Conservation (phyloP, 2,113 vertebrate species). For the Cheirogaleus medius region DNA sequence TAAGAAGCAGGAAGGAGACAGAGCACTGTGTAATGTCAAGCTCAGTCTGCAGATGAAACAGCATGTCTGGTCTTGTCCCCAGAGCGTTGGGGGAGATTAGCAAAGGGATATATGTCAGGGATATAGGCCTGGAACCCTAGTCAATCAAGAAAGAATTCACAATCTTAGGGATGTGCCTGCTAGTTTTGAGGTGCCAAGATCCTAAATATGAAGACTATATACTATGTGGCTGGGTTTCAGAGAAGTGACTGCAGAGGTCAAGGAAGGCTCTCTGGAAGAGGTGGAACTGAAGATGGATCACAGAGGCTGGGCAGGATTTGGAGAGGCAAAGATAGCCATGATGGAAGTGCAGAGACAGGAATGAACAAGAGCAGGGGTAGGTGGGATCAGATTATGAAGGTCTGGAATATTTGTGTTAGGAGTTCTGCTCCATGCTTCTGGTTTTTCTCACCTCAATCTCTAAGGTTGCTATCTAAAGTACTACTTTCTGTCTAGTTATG, state of each 20-base stretch:
- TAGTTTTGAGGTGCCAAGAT: background rate
- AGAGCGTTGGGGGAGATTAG: background rate
- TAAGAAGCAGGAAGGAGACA: constrained; percentile 25
- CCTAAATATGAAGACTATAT: background rate
- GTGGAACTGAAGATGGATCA: background rate
- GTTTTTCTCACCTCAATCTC: background rate
- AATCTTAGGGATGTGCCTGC: background rate
- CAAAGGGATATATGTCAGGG: background rate
- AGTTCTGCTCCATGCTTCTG: background rate
- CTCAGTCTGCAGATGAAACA: constrained; percentile 3
- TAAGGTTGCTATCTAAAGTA: background rate
- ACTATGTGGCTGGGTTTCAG: background rate
- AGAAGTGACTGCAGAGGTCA: background rate
- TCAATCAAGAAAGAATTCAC: background rate
- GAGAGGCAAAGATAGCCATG: background rate
- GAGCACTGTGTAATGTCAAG: constrained; percentile 36
- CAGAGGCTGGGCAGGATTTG: background rate
- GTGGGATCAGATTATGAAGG: background rate
- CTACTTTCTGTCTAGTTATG: background rate
- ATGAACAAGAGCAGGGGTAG: background rate
- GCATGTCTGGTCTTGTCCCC: constrained; percentile 38
- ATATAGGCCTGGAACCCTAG: constrained; percentile 19
- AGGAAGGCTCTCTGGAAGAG: background rate
- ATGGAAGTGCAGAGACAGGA: background rate
- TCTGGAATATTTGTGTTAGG: background rate